Evolutionary conservation across 2,113 vertebrate genomes (phyloP).

Genomic region (Sceloporus tristichus): DNA sequence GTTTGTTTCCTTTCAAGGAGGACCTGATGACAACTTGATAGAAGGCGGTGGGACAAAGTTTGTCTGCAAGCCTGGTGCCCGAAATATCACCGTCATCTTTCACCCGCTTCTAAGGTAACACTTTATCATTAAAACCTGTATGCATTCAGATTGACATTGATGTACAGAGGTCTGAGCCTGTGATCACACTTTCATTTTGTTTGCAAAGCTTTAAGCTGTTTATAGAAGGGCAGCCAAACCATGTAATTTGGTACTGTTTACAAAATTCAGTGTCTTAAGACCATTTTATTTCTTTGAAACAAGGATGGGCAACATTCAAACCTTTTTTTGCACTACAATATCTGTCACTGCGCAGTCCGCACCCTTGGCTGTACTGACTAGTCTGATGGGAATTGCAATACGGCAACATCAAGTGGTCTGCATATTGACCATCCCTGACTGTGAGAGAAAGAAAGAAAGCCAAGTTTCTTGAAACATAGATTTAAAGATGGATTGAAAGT

Average conservation of each 20-base stretch:
- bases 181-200: background rate
- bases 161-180: too few species aligned
- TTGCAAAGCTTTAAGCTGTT: background rate
- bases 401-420: too few species aligned
- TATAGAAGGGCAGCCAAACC: background rate
- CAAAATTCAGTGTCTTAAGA: background rate
- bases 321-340: background rate
- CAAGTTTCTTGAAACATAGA: background rate
- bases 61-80: constrained; percentile 96
- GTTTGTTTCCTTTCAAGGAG: constrained; percentile 81
- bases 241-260: background rate
- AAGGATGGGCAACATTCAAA: background rate
- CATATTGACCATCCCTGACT: too few species aligned
- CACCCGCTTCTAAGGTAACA: constrained; percentile 94
- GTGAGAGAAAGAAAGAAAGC: background rate
- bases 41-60: constrained; percentile 98
- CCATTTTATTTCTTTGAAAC: background rate
- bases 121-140: accelerated
- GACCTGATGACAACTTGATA: constrained; percentile 97
- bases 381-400: background rate
- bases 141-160: background rate
- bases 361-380: background rate
- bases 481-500: background rate
- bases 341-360: background rate
- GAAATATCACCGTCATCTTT: constrained; percentile 98